Evolutionary conservation across 2,888 invertebrate species (phyloP), one percentile per base, ranked within the genome.

Genomic region (Pachliopta kotzebuea): DNA sequence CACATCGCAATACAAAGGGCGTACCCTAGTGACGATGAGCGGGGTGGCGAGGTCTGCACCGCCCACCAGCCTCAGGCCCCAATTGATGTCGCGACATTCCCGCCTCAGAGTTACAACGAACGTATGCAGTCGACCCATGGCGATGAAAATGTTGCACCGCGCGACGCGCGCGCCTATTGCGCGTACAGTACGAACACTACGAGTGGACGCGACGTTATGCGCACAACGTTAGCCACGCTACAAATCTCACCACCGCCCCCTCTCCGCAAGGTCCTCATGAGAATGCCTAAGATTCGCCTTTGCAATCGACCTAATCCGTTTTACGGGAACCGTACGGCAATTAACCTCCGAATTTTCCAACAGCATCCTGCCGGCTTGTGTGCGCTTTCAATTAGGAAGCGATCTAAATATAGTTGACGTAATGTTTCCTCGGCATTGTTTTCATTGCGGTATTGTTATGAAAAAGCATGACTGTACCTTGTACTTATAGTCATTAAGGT

Each of bases 11-110:
- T 56, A 31, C 55, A 57, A 66, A 71, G 71, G 73, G 72, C 79
- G 81, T 94, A 97, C 97, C 95, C 95, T 95, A 72, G 97, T 97
- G 84, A 98, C 95, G 85, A 97, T 95, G 82, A 98, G 94, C 69
- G 97, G 97, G 60, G 96, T 95, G 80, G 96, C 95, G 78, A 97
- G 94, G 92, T 97, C 97, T 71, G 95, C 94, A 75, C 97, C 97
- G 75, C 97, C 97, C 71, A 96, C 96, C 74, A 97, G 93, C 76
- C 97, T 94, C 76, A 97, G 95, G 67, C 97, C 97, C 97, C 97
- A 97, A 78, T 95, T 95, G 77, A 94, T 94, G 73, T 93, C 93
- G 73, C 93, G 93, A 77, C 94, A 93, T 76, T 95, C 94, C 73
- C 97, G 94, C 76, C 93, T 93, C 77, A 97, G 93, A 72, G 93